A percentile compares a stretch with the other conserved stretches of the same genome.
Conservation (phyloP, 2,113 vertebrate genomes). For the Notothenia coriiceps region DNA sequence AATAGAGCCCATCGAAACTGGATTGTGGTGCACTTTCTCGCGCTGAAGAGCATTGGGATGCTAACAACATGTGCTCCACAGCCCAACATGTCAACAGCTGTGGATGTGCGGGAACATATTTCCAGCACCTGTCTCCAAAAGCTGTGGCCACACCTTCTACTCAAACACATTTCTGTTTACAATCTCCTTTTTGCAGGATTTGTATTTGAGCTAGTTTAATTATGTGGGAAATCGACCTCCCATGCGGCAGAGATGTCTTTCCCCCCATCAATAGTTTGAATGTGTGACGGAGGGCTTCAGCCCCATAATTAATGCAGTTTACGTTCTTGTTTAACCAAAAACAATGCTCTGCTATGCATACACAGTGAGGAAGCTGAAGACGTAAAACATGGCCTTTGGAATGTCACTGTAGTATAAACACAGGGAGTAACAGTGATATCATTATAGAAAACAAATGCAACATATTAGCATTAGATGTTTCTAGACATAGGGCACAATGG, state of each 20-base stretch:
- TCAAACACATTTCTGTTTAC: constrained; percentile 42
- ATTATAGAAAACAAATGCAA: constrained; percentile 36
- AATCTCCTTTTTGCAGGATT: constrained; percentile 23
- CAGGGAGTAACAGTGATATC: constrained; percentile 31
- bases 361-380: constrained; percentile 49
- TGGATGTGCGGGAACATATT: neutral
- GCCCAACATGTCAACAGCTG: neutral
- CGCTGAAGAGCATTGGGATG: neutral
- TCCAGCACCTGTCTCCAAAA: neutral
- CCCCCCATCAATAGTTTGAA: constrained; percentile 6
- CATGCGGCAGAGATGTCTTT: constrained; percentile 9
- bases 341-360: constrained; percentile 49
- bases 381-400: constrained; percentile 43
- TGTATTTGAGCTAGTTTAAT: neutral
- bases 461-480: neutral
- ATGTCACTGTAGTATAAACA: constrained; percentile 17
- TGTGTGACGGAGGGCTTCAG: neutral
- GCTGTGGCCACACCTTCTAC: constrained; percentile 11
- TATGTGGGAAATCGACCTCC: constrained; percentile 49
- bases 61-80: constrained; percentile 9
- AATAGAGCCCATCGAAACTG: constrained; percentile 4
- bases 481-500: too few species aligned
- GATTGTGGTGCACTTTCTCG: constrained; percentile 10
- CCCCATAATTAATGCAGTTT: constrained; percentile 29
- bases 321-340: constrained; percentile 68